These are phyloP conservation scores for Syngnathus scovelli DNA, from an alignment of 2,113 vertebrate genomes.

Conservation along the genomic window DNA sequence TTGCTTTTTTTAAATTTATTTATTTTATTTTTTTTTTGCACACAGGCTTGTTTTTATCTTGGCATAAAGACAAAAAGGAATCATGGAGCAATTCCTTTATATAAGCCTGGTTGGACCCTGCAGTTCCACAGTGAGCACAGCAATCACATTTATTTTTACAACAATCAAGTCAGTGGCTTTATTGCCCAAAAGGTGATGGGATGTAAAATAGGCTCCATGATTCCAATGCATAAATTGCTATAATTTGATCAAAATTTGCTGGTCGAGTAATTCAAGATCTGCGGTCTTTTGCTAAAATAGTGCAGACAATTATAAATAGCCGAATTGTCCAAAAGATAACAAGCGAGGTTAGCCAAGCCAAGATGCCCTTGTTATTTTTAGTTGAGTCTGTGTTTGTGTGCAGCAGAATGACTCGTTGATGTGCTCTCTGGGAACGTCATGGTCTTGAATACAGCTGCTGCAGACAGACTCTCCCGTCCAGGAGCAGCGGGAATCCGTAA, in stretches of 20 bases:
- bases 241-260: neutral
- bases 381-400: conserved; percentile 14
- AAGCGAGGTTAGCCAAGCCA: neutral
- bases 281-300: conserved; percentile 2
- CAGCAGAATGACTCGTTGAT: conserved; percentile 25
- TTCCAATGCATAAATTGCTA: neutral
- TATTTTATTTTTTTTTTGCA: conserved; percentile 2
- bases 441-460: conserved; percentile 15
- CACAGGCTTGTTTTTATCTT: neutral
- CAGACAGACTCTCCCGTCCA: conserved; percentile 16
- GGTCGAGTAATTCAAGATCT: neutral
- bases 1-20: neutral
- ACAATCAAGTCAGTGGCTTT: conserved; percentile 4
- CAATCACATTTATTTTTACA: conserved; percentile 10
- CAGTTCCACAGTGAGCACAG: conserved; percentile 9
- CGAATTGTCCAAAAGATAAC: neutral
- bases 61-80: conserved; percentile 13
- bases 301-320: neutral
- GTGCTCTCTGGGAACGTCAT: conserved; percentile 23
- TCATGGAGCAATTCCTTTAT: conserved; percentile 14
- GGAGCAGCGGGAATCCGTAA: conserved; percentile 14
- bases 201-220: neutral
- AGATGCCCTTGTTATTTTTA: conserved; percentile 4
- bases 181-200: neutral
- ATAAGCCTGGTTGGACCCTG: conserved; percentile 6